phyloP scores from a whole-genome alignment of 1,140 invertebrate species.

The Polypedilum vanderplanki region DNA sequence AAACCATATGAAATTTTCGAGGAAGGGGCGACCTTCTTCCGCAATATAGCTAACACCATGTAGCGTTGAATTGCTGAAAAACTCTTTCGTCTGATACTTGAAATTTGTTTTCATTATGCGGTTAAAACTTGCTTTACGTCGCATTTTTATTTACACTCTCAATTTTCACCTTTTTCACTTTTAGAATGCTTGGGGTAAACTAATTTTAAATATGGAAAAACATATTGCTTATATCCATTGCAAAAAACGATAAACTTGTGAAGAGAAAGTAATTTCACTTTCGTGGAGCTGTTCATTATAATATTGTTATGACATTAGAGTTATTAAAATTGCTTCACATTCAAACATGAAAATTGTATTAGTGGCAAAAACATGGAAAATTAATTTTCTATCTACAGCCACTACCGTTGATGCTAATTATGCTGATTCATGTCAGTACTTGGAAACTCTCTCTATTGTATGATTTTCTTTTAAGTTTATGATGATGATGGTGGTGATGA shows the following conservation, averaged over 20 bases:
- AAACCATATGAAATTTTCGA: conserved; percentile 71
- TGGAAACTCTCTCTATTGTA: not conserved
- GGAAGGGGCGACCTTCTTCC: conserved; percentile 57
- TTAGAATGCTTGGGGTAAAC: not conserved
- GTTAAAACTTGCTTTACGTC: not conserved
- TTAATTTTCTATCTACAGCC: not conserved
- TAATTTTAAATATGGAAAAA: not conserved
- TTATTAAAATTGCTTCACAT: conserved; percentile 9
- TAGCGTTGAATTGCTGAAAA: conserved; percentile 62
- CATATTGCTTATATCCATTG: too few species aligned
- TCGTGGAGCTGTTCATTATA: too few species aligned
- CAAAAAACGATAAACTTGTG: too few species aligned
- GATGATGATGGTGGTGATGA: not conserved
- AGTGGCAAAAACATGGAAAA: conserved; percentile 21
- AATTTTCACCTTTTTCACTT: not conserved
- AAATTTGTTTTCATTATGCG: conserved; percentile 50
- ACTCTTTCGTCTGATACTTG: conserved; percentile 57
- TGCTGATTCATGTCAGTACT: conserved; percentile 3
- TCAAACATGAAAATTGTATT: conserved; percentile 23
- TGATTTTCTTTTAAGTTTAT: too few species aligned
- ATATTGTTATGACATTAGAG: not conserved
- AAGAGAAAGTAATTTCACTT: too few species aligned
- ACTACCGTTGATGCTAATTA: not conserved
- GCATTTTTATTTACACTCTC: not conserved
- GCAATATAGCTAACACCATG: conserved; percentile 65